These are phyloP conservation scores for Urophycis tenuis DNA, from an alignment of 2,797 vertebrate genomes.

Conservation along the genomic window DNA sequence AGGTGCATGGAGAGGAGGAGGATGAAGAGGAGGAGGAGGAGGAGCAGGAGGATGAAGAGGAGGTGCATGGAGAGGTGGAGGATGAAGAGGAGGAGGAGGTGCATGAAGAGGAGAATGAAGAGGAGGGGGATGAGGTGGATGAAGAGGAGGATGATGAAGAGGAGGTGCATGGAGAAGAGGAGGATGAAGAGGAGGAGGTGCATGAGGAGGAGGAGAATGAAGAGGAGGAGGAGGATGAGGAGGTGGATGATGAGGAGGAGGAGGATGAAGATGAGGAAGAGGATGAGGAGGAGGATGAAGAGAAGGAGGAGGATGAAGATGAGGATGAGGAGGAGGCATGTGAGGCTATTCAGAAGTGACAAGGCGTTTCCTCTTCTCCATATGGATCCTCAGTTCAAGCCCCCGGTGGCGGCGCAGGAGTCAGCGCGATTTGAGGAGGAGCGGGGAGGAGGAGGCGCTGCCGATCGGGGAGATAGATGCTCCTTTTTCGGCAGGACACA, in stretches of 20 bases:
- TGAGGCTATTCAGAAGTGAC: conserved; percentile 53
- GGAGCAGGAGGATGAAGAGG: too few relatives aligned
- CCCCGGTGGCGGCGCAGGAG: conserved; percentile 70
- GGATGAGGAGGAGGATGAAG: too few relatives aligned
- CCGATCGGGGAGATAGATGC: conserved; percentile 64
- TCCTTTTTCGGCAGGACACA: conserved; percentile 59
- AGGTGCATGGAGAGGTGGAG: too few relatives aligned
- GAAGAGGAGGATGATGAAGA: too few relatives aligned
- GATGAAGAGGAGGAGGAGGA: too few relatives aligned
- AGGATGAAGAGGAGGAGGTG: too few relatives aligned
- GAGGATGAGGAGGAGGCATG: conserved; percentile 18
- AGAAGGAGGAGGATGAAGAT: too few relatives aligned
- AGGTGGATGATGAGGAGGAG: too few relatives aligned
- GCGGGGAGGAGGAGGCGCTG: conserved; percentile 57
- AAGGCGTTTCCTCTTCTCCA: conserved; percentile 71
- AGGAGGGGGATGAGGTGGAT: too few relatives aligned
- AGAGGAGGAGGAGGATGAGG: background rate
- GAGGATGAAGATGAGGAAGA: too few relatives aligned
- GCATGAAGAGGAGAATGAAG: background rate
- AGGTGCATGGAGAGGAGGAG: too few relatives aligned
- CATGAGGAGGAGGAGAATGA: background rate
- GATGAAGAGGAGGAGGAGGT: background rate
- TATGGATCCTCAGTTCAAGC: conserved; percentile 72
- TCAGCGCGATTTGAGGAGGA: conserved; percentile 58
- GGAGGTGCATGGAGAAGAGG: too few relatives aligned